Evolutionary conservation across 2,113 vertebrate species (phyloP).

Genomic region (Ptychochromis oligacanthus): DNA sequence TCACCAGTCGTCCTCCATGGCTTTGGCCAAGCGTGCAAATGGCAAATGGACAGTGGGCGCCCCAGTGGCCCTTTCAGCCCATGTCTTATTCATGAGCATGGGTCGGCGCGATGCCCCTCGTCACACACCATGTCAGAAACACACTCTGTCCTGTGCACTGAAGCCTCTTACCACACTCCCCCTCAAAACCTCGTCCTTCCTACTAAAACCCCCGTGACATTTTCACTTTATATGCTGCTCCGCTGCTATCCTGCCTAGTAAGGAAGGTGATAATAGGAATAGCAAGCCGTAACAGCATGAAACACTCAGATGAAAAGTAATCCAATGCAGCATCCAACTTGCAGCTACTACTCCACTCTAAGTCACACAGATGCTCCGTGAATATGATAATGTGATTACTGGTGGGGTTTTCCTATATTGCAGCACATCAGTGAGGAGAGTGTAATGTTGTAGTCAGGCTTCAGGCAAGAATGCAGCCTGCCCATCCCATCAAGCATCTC

Average conservation of each 20-base stretch:
- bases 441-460: constrained; percentile 52
- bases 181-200: constrained; percentile 37
- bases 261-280: constrained; percentile 67
- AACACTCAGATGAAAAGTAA: constrained; percentile 64
- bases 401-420: constrained; percentile 44
- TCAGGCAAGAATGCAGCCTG: constrained; percentile 26
- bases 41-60: constrained; percentile 74
- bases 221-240: constrained; percentile 64
- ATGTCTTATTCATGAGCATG: constrained; percentile 82
- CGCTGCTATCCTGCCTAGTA: constrained; percentile 43
- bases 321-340: constrained; percentile 43
- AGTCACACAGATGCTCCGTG: constrained; percentile 39
- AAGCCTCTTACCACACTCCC: constrained; percentile 43
- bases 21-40: constrained; percentile 79
- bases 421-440: constrained; percentile 37
- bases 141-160: constrained; percentile 54
- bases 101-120: constrained; percentile 59
- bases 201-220: constrained; percentile 71
- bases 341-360: constrained; percentile 20
- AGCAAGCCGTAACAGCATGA: constrained; percentile 41
- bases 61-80: constrained; percentile 53
- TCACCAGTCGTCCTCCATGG: constrained; percentile 64
- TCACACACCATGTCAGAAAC: constrained; percentile 72
- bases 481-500: constrained; percentile 36
- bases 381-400: constrained; percentile 66